Base-by-base conservation (phyloP, 2,888 invertebrate genomes). In the Campopleginae sp. region DNA sequence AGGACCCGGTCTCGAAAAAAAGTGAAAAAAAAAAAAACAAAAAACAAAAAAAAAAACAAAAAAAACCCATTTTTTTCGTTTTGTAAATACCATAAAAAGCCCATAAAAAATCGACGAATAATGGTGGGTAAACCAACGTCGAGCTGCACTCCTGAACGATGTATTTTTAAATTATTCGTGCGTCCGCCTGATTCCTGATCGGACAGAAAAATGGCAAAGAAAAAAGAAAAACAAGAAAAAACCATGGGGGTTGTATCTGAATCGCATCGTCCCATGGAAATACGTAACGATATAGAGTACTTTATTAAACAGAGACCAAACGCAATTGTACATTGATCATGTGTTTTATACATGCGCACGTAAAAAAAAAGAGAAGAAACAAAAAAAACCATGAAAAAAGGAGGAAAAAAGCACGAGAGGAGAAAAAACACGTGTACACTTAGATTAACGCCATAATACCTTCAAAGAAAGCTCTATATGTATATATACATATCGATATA, bases 341-440 rank as follows among this genome's bases (percentile, higher is more conserved):
- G 87, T 88, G 82, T 88, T 88, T 88, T 86, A 87, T 88, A 88
- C 87, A 87, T 87, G 84, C 87, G 86, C 83, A 86, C 87, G 87
- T 89, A 5, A 14, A 27, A 27, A 87, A 84, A 78, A 17, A 71
- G 79, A 27, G 27, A 42, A 72, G 72, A 51, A 63, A 74, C 42
- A 14, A 31, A 23, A 12, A 12, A 23, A 1, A 19, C 0, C 2
- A 23, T 12, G 54, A 23, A 23, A 54, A 33, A n/a, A 44, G 12
- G 33, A 68, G 17, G 27, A 46, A 14, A n/a, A 27, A 38, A 33
- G 33, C 2, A 33, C 6, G 58, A 63, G 63, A 33, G 33, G 58
- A 63, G 63, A 63, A 38, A 38, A 84, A 48, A 84, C 46, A 76
- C 74, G 82, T 80, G 81, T 79, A 86, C 81, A 81, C 84, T 63